Evolutionary conservation across 2,888 invertebrate species (phyloP), one percentile per base, ranked within the genome.

Genomic region (Piscicola geometra): DNA sequence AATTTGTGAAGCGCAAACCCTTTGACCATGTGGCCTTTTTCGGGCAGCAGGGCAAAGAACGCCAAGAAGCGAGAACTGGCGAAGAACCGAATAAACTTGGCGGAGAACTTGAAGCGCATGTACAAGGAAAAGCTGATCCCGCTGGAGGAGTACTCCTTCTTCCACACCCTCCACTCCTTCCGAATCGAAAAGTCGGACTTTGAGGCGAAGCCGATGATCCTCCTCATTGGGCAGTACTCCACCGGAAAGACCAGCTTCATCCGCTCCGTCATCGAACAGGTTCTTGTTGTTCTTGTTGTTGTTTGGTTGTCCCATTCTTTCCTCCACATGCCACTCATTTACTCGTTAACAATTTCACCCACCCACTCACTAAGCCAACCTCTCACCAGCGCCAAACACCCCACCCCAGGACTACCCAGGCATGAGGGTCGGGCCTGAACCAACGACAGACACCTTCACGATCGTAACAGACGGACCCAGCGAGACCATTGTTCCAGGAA

Each of bases 381-480:
- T 47, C 12, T 21, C 9, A 15, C 50, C 9, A 47, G 50, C 21
- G 21, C 50, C 50, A 47, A 9, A 0, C n/a, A 30, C 30, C 30
- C 15, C 3, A 25, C 25, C 35, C 21, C 33, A 70, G 72, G 72
- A 72, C 35, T 72, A 72, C 28, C 72, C 72, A 1, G 72, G 72
- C 32, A 72, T 72, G 50, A 72, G 72, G n/a, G 52, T 72, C 33
- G 72, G 72, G 18, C 72, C 72, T 0, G 72, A 72, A 72, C 72
- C 72, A 15, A 72, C 72, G 25, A 72, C 72, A 28, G 72, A 72
- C 32, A 72, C 36, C 56, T 72, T 72, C 56, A 41, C 47, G 41
- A 72, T 72, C 32, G 56, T 72, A 5, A 25, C 72, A 21, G 72
- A 72, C 56, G 72, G 72, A 3, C 72, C 50, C 47, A 41, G n/a